Base-by-base conservation (phyloP, 2,797 vertebrate species). In the Basileuterus tristriatus region DNA sequence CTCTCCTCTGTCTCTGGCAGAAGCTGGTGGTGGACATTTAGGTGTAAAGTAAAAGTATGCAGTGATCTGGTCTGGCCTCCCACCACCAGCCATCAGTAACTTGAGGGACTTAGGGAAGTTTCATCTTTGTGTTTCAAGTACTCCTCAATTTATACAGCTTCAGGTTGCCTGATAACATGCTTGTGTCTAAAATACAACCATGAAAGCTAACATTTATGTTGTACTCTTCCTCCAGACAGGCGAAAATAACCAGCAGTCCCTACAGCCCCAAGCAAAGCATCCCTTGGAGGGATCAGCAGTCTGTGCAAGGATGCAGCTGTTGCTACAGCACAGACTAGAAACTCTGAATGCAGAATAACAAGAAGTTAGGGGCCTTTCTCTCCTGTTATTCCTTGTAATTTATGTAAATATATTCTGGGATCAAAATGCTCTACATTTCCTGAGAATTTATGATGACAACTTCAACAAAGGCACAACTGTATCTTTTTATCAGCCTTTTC, bases 361-460 rank as follows among this genome's bases (percentile, higher is more conserved):
- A 87, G 60, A 71, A 78, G 60, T 24, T 77, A 41, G 39, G 6
- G 23, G 41, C 30, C 41, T 91, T 89, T 83, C 15, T 87, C 62
- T 87, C 36, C 53, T 47, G 16, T 72, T 89, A 63, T 75, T 89
- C 58, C 43, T 77, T 77, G 50, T 91, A 74, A 72, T 69, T 85
- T 93, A 87, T 55, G 76, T 72, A 87, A 91, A 92, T 89, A 83
- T 83, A 93, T 91, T 92, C 72, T 83, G 47, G 24, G 44, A 91
- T 92, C 72, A 91, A 94, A 93, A 90, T 93, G 64, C 8, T 70
- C 59, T 74, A 39, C 44, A 69, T 87, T 93, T 96, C 55, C 69
- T 92, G 63, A 90, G 76, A 89, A 91, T 79, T 92, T 88, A 70
- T 39, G 22, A 78, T 83, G 76, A 76, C 67, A 83, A 8, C 44